Conservation (phyloP, 1,140 invertebrate genomes). For the Ctenoplectra terminalis region DNA sequence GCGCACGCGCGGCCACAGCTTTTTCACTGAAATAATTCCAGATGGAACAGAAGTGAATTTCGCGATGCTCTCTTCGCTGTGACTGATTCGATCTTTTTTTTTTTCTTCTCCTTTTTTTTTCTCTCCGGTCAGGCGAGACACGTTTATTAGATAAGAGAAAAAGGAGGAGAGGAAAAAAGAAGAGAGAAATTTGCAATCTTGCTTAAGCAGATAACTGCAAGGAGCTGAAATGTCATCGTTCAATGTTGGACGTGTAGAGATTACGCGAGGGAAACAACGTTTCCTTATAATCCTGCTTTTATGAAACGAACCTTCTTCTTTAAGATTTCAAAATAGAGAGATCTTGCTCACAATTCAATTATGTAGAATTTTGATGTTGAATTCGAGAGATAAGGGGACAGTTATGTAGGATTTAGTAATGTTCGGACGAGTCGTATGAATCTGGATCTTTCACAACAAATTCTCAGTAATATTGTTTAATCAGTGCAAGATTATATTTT, state of each 20-base stretch:
- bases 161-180: not conserved
- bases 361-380: not conserved
- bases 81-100: too few relatives aligned
- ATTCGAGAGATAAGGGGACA: too few relatives aligned
- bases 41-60: not conserved
- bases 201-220: not conserved
- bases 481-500: too few relatives aligned
- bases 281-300: not conserved
- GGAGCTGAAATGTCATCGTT: not conserved
- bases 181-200: not conserved
- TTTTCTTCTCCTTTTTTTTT: not conserved
- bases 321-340: not conserved
- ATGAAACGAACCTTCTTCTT: not conserved
- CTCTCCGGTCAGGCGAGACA: not conserved
- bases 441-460: too few relatives aligned
- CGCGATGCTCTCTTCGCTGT: too few relatives aligned
- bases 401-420: too few relatives aligned
- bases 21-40: slow-evolving; percentile 5
- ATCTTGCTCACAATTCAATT: not conserved
- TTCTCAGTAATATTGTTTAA: too few relatives aligned
- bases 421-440: too few relatives aligned
- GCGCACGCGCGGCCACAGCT: not conserved
- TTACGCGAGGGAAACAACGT: slow-evolving; percentile 2
- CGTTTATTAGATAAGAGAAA: not conserved
- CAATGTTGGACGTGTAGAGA: not conserved